These are phyloP conservation scores for Phyllotis vaccarum DNA, from an alignment of 2,797 vertebrate species.

Conservation along the genomic window DNA sequence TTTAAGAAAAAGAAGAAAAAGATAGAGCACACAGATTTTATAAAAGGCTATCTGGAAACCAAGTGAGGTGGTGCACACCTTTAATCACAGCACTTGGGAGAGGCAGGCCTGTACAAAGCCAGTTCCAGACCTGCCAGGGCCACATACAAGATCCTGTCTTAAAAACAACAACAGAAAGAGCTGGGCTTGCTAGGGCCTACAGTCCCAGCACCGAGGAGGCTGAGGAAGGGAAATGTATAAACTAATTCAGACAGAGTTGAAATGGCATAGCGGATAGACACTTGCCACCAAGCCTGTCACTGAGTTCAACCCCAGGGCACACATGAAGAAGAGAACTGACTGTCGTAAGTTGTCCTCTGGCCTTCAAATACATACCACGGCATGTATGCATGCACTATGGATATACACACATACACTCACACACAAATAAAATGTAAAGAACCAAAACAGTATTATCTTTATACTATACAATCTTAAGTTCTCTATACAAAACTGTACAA, in stretches of 20 bases:
- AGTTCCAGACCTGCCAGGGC: neutral
- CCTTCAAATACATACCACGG: neutral
- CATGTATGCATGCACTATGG: too few species aligned
- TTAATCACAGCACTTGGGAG: neutral
- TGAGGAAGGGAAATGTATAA: neutral
- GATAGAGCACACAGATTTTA: neutral
- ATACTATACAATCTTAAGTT: constrained; percentile 3
- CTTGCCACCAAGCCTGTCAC: neutral
- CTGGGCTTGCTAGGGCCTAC: neutral
- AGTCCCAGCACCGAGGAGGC: neutral
- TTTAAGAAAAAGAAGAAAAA: neutral
- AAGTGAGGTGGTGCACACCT: neutral
- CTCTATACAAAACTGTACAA: neutral
- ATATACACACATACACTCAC: neutral
- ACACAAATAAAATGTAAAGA: neutral
- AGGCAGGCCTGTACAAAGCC: neutral
- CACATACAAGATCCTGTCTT: neutral
- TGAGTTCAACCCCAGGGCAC: neutral
- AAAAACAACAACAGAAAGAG: neutral
- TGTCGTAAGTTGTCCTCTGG: neutral
- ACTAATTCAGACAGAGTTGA: neutral
- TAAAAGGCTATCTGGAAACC: constrained; percentile 10
- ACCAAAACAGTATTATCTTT: constrained; percentile 4
- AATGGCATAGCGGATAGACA: neutral
- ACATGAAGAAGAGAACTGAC: neutral